A percentile compares a stretch with the other conserved stretches of the same genome.
phyloP scores from a whole-genome alignment of 2,113 vertebrate species.

The Nannobrachium achirus region DNA sequence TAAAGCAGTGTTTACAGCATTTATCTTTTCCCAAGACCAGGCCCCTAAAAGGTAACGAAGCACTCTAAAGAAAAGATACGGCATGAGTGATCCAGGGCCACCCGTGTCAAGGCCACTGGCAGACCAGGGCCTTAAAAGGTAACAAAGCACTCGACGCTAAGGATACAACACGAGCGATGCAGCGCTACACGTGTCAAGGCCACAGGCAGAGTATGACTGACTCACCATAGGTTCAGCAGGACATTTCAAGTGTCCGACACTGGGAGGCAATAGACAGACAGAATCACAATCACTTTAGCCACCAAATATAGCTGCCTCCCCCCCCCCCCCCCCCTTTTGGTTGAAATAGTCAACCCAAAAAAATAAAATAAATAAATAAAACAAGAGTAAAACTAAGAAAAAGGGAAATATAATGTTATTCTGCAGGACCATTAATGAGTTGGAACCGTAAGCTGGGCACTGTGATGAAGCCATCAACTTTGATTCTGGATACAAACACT shows the following conservation, averaged over 20 bases:
- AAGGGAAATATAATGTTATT: no score
- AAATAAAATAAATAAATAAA: no score
- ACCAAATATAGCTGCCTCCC: background rate
- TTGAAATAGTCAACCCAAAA: no score
- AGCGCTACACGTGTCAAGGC: no score
- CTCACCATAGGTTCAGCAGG: no score
- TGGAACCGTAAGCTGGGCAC: constrained; percentile 4
- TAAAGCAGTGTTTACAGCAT: constrained; percentile 79
- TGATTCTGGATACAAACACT: constrained; percentile 27
- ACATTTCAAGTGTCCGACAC: no score
- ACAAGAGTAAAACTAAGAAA: no score
- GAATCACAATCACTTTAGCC: background rate
- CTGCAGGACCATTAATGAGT: constrained; percentile 24
- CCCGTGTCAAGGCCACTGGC: constrained; percentile 52
- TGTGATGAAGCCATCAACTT: constrained; percentile 28
- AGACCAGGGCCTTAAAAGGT: background rate
- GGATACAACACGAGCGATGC: no score
- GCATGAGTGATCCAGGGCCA: constrained; percentile 53
- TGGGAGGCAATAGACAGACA: no score
- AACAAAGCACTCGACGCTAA: no score
- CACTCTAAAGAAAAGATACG: constrained; percentile 66
- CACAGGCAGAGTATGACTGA: no score
- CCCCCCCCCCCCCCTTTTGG: no score
- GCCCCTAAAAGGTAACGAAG: constrained; percentile 73
- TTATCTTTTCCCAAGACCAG: constrained; percentile 74